Evolutionary conservation across 2,113 vertebrate genomes (phyloP).

Genomic region (Triplophysa tibetana): DNA sequence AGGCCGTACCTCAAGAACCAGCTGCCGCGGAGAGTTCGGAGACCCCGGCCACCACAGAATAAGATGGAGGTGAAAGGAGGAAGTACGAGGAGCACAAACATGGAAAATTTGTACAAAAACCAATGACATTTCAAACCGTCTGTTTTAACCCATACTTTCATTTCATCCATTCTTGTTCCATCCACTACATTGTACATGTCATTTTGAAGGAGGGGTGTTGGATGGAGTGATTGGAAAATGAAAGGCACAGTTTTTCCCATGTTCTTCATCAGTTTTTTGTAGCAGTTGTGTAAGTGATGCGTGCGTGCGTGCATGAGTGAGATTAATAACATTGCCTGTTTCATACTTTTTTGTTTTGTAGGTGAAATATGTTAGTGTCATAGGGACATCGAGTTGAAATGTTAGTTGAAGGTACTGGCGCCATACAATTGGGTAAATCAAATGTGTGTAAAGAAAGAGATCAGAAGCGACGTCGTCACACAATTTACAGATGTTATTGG

Average conservation of each 20-base stretch:
- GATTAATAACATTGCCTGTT: slow-evolving; percentile 78
- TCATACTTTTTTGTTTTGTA: slow-evolving; percentile 60
- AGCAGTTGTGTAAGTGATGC: slow-evolving; percentile 48
- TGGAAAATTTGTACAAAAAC: slow-evolving; percentile 91
- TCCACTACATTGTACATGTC: slow-evolving; percentile 75
- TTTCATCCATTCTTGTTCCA: slow-evolving; percentile 67
- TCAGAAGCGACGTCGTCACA: background rate
- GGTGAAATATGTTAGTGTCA: slow-evolving; percentile 54
- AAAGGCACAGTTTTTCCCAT: slow-evolving; percentile 42
- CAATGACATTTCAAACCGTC: slow-evolving; percentile 92
- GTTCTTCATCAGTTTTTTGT: slow-evolving; percentile 50
- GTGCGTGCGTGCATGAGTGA: slow-evolving; percentile 74
- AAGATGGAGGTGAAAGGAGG: slow-evolving; percentile 50
- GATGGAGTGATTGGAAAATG: slow-evolving; percentile 49
- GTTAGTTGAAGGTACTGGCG: slow-evolving; percentile 78
- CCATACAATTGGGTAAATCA: slow-evolving; percentile 76
- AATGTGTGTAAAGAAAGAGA: slow-evolving; percentile 50
- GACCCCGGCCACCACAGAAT: slow-evolving; percentile 77
- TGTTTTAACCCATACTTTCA: slow-evolving; percentile 53
- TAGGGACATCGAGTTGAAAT: slow-evolving; percentile 65
- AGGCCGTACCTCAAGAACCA: slow-evolving; percentile 62
- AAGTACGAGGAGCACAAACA: slow-evolving; percentile 59
- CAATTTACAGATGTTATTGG: slow-evolving; percentile 56
- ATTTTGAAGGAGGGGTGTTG: slow-evolving; percentile 86
- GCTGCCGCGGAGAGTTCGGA: slow-evolving; percentile 78